Conservation (phyloP, 2,797 vertebrate species). For the Cheirogaleus major region DNA sequence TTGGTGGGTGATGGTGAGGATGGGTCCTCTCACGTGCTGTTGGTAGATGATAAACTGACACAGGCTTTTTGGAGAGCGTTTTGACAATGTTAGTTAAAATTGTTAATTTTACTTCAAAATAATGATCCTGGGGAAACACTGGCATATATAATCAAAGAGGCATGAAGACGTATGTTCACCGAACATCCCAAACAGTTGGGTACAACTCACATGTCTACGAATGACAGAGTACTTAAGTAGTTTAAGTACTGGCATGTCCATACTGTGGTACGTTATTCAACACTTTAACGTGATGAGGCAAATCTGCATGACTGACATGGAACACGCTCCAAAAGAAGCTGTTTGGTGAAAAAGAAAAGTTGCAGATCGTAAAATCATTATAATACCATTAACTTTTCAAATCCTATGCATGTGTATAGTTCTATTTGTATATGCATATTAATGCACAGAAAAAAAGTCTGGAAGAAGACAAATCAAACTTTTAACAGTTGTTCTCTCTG, state of each 20-base stretch:
- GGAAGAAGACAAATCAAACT: not conserved
- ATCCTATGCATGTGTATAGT: not conserved
- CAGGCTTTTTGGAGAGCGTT: not conserved
- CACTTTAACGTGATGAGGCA: not conserved
- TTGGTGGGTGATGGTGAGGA: not conserved
- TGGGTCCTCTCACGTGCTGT: rapidly evolving
- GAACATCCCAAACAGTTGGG: not conserved
- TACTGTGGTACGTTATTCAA: not conserved
- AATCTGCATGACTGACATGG: not conserved
- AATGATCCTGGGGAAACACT: not conserved
- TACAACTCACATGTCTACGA: not conserved
- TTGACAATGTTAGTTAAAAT: not conserved
- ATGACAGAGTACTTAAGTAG: not conserved
- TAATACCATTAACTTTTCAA: not conserved
- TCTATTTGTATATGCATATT: not conserved
- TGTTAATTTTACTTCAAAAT: not conserved
- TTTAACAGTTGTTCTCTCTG: not conserved
- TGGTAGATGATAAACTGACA: not conserved
- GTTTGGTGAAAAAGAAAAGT: not conserved
- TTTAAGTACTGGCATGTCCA: not conserved
- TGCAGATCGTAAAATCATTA: not conserved
- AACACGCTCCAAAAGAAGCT: not conserved
- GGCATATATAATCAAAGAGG: not conserved
- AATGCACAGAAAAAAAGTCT: not conserved
- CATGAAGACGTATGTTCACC: not conserved